Evolutionary conservation across 2,113 vertebrate species (phyloP).

Genomic region (Atherinomorus stipes): DNA sequence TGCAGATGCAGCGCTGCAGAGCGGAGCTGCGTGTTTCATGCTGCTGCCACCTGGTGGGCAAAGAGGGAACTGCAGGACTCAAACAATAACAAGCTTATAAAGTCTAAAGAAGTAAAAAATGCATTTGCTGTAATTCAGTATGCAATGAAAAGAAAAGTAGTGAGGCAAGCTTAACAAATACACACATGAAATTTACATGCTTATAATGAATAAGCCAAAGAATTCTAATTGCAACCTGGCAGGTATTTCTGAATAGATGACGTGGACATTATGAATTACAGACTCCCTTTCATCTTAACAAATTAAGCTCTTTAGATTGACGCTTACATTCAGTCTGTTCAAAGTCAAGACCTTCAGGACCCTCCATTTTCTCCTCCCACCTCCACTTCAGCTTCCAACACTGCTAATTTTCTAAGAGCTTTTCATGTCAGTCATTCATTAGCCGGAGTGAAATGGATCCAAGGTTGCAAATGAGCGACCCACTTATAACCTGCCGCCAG

Average conservation of each 20-base stretch:
- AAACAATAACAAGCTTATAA: not conserved
- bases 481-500: too few species aligned
- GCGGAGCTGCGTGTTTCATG: not conserved
- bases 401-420: conserved; percentile 28
- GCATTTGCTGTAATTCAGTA: too few species aligned
- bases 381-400: conserved; percentile 19
- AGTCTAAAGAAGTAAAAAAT: not conserved
- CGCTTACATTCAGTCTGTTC: not conserved
- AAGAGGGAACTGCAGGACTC: not conserved
- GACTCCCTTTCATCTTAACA: not conserved
- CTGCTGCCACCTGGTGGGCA: conserved; percentile 49
- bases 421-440: conserved; percentile 35
- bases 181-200: too few species aligned
- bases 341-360: not conserved
- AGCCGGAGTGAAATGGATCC: conserved; percentile 13
- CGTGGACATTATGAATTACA: too few species aligned
- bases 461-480: conserved; percentile 16
- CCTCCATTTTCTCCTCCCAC: conserved; percentile 4
- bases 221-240: too few species aligned
- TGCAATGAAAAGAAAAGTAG: too few species aligned
- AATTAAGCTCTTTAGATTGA: not conserved
- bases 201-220: too few species aligned
- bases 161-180: too few species aligned
- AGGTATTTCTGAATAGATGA: too few species aligned
- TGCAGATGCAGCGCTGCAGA: conserved; percentile 29